Conservation (phyloP, 2,888 invertebrate species). For the Macrosiphum euphorbiae region DNA sequence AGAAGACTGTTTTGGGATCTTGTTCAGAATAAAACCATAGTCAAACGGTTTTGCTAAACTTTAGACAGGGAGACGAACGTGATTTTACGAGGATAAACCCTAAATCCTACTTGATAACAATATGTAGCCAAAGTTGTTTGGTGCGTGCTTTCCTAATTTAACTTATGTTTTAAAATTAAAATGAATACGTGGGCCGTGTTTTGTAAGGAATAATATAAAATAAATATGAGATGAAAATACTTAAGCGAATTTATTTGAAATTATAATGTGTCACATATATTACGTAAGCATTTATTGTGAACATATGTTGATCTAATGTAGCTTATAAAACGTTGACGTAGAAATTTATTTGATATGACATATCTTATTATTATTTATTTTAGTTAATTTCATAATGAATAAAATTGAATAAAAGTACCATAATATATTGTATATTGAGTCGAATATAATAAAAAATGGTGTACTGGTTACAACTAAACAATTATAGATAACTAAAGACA, state of each 20-base stretch:
- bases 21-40: neutral
- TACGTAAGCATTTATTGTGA: neutral
- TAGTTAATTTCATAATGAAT: neutral
- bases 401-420: neutral
- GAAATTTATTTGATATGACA: neutral
- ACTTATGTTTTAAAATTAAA: conserved; percentile 17
- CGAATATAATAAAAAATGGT: neutral
- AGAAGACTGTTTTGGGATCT: neutral
- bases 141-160: conserved; percentile 25
- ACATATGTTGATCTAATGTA: neutral
- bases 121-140: neutral
- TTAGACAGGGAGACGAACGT: conserved; percentile 32
- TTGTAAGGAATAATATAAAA: neutral
- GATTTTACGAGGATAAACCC: conserved; percentile 41
- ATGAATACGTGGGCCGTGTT: conserved; percentile 5
- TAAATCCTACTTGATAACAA: conserved; percentile 52
- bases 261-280: neutral
- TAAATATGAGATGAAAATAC: neutral
- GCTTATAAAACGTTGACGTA: neutral
- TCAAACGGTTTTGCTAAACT: conserved; percentile 5
- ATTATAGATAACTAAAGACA: neutral
- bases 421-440: neutral
- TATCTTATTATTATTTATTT: neutral
- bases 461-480: neutral
- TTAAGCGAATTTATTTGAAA: neutral